phyloP scores from a whole-genome alignment of 1,140 invertebrate genomes.

The Drosophila grimshawi region DNA sequence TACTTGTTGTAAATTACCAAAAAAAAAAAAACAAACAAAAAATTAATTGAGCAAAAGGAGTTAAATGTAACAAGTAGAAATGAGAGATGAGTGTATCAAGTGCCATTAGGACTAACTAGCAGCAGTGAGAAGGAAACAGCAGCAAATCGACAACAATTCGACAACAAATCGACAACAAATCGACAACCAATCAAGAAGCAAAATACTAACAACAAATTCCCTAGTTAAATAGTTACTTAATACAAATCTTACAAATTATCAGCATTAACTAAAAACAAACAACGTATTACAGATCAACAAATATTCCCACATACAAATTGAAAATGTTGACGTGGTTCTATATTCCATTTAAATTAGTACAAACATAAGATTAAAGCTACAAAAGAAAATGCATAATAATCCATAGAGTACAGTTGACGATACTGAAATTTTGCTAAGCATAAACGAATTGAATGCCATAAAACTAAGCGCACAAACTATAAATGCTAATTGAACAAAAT shows the following conservation, averaged over 20 bases:
- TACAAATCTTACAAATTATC: slow-evolving; percentile 23
- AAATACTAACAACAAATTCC: slow-evolving; percentile 28
- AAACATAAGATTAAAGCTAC: slow-evolving; percentile 65
- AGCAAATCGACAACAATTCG: slow-evolving; percentile 45
- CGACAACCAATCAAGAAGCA: slow-evolving; percentile 26
- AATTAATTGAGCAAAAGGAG: slow-evolving; percentile 21
- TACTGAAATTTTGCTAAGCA: slow-evolving; percentile 31
- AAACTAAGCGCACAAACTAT: slow-evolving; percentile 39
- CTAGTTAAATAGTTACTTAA: slow-evolving; percentile 15
- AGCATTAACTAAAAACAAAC: slow-evolving; percentile 11
- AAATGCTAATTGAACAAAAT: slow-evolving; percentile 48
- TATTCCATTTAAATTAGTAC: slow-evolving; percentile 80
- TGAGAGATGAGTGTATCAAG: slow-evolving; percentile 72
- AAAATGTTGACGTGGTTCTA: slow-evolving; percentile 45
- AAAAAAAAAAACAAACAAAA: slow-evolving; percentile 41
- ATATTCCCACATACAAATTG: slow-evolving; percentile 18
- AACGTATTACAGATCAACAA: slow-evolving; percentile 31
- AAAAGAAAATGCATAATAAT: slow-evolving; percentile 35
- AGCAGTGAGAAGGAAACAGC: slow-evolving; percentile 55
- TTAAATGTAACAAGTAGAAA: slow-evolving; percentile 57
- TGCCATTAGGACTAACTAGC: slow-evolving; percentile 76
- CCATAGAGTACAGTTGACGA: slow-evolving; percentile 23
- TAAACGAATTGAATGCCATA: slow-evolving; percentile 45
- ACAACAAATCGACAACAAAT: slow-evolving; percentile 45
- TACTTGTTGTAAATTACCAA: slow-evolving; percentile 81